Conservation (phyloP, 2,888 invertebrate species). For the Zaprionus bogoriensis region DNA sequence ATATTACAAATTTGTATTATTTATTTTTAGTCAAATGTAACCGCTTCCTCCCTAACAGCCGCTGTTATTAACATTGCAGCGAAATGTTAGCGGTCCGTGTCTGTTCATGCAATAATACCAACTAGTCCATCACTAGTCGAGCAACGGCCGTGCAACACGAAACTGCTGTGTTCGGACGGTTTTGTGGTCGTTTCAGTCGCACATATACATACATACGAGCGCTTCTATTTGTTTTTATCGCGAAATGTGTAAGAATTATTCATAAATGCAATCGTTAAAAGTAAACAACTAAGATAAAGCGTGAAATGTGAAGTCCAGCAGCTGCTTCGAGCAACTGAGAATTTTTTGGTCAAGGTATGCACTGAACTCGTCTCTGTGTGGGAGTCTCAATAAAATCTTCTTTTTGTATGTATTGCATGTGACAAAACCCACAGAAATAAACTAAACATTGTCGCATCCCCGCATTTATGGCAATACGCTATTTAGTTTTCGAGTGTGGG, state of each 20-base stretch:
- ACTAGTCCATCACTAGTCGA: slow-evolving; percentile 31
- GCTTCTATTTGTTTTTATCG: slow-evolving; percentile 55
- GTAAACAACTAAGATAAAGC: slow-evolving; percentile 60
- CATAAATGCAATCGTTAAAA: slow-evolving; percentile 41
- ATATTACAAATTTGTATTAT: too few species aligned
- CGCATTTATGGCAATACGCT: slow-evolving; percentile 8
- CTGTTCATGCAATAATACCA: neutral
- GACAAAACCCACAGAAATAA: slow-evolving; percentile 52
- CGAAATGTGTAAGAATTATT: slow-evolving; percentile 52
- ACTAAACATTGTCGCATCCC: slow-evolving; percentile 30
- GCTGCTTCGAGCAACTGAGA: slow-evolving; percentile 40
- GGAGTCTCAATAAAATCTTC: slow-evolving; percentile 68
- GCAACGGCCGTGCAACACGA: slow-evolving; percentile 27
- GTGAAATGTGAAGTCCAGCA: slow-evolving; percentile 44
- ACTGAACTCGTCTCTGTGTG: slow-evolving; percentile 55
- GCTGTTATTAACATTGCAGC: neutral
- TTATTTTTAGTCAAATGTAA: neutral
- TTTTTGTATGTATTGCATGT: slow-evolving; percentile 49
- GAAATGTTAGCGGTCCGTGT: neutral
- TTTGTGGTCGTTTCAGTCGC: neutral
- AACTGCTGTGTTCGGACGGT: slow-evolving; percentile 28
- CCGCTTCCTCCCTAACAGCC: neutral
- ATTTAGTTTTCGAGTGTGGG: slow-evolving; percentile 8
- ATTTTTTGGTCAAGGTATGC: slow-evolving; percentile 60
- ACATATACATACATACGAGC: slow-evolving; percentile 23